Evolutionary conservation across 2,888 invertebrate species (phyloP), one percentile per base, ranked within the genome.

Genomic region (Plutella xylostella): DNA sequence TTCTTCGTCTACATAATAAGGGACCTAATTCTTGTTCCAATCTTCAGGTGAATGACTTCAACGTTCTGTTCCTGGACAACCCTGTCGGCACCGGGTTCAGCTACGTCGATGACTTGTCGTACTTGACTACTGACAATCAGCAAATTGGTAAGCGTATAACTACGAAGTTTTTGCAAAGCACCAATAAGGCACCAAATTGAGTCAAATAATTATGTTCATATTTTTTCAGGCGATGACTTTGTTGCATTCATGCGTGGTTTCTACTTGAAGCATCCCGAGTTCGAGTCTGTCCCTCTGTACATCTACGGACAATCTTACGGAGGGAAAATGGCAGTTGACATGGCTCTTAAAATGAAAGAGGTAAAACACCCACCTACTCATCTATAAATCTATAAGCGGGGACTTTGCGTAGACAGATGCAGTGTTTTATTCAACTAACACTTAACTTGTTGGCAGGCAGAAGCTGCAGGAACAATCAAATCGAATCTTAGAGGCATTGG

Each of bases 251-350:
- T 94, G 74, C 86, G 85, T 59, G 85, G 84, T 5, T 93, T 96
- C 68, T 89, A 92, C 54, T 58, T 75, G 14, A 65, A 78, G 12
- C 80, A 91, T 60, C 88, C 92, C 0, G 87, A 90, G 57, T 95
- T 95, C 61, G 85, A 87, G 65, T 79, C 73, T 9, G 87, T 91
- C 0, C 92, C 94, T 1, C 79, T 94, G 28, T 96, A 95, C 63
- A 92, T 96, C 49, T 92, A 93, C 60, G 92, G 91, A 19, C 95
- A 97, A 69, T 95, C 95, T 0, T 96, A 96, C 68, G 96, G 96
- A 15, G 96, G 96, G 1, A 97, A 96, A 79, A 96, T 96, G 94
- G 91, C 93, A 0, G 89, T 92, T 1, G 93, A 93, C 58, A 94
- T 96, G 67, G 93, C 91, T 7, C 66, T 84, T 60, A 65, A 75